phyloP scores from a whole-genome alignment of 2,888 invertebrate species.

The Drosophila tanythrix region DNA sequence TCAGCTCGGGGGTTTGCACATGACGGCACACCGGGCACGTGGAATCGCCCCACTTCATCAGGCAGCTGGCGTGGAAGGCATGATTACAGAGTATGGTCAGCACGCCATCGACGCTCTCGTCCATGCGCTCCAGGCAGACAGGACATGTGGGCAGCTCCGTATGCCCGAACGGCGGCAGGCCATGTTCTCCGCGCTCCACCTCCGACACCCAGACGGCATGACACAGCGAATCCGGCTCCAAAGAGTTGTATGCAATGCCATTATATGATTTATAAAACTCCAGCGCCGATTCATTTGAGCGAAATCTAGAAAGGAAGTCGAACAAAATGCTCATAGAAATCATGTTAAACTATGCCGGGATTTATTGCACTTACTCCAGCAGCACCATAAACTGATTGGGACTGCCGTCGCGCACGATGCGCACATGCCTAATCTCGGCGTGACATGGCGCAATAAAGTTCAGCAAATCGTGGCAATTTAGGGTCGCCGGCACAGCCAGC shows the following conservation, averaged over 20 bases:
- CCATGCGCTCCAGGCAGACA: slow-evolving; percentile 93
- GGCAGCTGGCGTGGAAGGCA: slow-evolving; percentile 97
- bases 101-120: slow-evolving; percentile 98
- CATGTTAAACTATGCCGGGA: slow-evolving; percentile 22
- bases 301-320: slow-evolving; percentile 86
- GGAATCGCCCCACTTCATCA: slow-evolving; percentile 98
- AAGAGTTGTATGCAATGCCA: slow-evolving; percentile 95
- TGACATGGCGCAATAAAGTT: slow-evolving; percentile 97
- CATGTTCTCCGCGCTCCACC: slow-evolving; percentile 94
- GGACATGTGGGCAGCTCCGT: slow-evolving; percentile 99
- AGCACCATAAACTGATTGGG: slow-evolving; percentile 99
- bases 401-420: slow-evolving; percentile 95
- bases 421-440: slow-evolving; percentile 94
- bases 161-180: slow-evolving; percentile 90
- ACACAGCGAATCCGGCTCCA: slow-evolving; percentile 96
- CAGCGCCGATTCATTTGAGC: slow-evolving; percentile 91
- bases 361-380: slow-evolving; percentile 88
- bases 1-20: slow-evolving; percentile 87
- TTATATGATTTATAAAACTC: slow-evolving; percentile 97
- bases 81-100: slow-evolving; percentile 99
- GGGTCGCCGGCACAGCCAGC: slow-evolving; percentile 94
- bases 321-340: neutral
- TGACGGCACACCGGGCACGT: slow-evolving; percentile 98
- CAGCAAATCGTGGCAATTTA: slow-evolving; percentile 96
- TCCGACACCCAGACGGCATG: slow-evolving; percentile 97